Evolutionary conservation across 1,140 invertebrate species (phyloP).

Genomic region (Ephestia elutella): DNA sequence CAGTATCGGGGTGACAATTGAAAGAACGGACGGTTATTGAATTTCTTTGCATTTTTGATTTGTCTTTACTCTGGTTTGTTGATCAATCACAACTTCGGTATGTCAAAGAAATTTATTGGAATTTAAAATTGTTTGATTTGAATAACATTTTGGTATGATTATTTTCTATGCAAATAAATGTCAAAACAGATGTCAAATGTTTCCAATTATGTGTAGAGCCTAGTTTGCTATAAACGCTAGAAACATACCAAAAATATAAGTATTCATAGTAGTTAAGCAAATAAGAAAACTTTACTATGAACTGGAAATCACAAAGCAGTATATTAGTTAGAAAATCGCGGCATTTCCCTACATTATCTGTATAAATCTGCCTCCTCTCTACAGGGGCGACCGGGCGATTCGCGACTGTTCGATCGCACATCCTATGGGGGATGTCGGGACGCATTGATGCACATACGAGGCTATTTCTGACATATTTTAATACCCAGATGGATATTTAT

Average conservation of each 20-base stretch:
- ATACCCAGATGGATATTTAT: slow-evolving; percentile 24
- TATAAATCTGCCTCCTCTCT: background rate
- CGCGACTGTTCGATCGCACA: slow-evolving; percentile 41
- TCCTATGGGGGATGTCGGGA: slow-evolving; percentile 33
- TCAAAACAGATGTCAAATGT: too few relatives aligned
- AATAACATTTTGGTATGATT: too few relatives aligned
- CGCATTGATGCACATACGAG: slow-evolving; percentile 16
- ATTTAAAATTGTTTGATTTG: too few relatives aligned
- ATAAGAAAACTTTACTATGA: too few relatives aligned
- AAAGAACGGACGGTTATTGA: slow-evolving; percentile 66
- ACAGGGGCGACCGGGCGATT: background rate
- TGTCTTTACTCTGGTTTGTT: slow-evolving; percentile 45
- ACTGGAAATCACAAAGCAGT: background rate
- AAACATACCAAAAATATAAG: too few relatives aligned
- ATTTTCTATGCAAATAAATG: too few relatives aligned
- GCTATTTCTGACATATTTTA: slow-evolving; percentile 14
- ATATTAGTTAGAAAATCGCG: background rate
- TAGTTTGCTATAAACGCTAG: too few relatives aligned
- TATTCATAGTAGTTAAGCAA: too few relatives aligned
- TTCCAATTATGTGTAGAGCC: too few relatives aligned
- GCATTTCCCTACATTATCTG: background rate
- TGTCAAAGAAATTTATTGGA: too few relatives aligned
- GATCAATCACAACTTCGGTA: slow-evolving; percentile 20
- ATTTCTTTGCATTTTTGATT: slow-evolving; percentile 68
- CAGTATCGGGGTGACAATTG: slow-evolving; percentile 60